Base-by-base conservation (phyloP, 2,888 invertebrate species). In the Agonopterix subpropinquella region DNA sequence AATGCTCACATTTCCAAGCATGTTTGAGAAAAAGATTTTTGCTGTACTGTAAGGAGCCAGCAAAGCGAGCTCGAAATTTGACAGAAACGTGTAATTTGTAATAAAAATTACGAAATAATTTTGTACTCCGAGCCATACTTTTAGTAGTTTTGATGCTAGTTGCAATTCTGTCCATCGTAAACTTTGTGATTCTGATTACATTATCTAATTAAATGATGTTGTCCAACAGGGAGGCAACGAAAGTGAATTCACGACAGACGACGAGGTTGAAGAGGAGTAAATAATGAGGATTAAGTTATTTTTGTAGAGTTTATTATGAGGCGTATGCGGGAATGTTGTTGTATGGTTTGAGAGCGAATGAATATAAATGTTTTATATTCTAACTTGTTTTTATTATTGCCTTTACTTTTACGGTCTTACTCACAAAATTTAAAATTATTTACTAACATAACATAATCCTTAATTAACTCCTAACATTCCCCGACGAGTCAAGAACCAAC, bases 211-310 rank as follows among this genome's bases (percentile, higher is more conserved):
- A 36, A 51, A 18, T 10, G 11, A 46, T 53, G 67, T 59, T 65
- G 59, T 71, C 53, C 50, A 11, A 45, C 82, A 89, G 89, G 89
- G 86, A 53, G 89, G 89, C 70, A 90, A 91, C 73, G 90, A 91
- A 65, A 91, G 91, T 74, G 92, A 92, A 71, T 92, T 90, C 64
- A 91, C 92, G 64, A 92, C 92, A 77, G 92, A 92, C 71, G 90
- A 91, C 73, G 91, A 91, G 60, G 91, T 90, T 44, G 91, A 90
- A 60, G 91, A 91, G 59, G 90, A 90, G 61, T 82, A 80, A 49
- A 43, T 41, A 28, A 69, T 61, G 64, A 69, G 65, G 61, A 72
- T 73, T 69, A 84, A 83, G 71, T 86, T 87, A 88, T 87, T 86
- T 86, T 87, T 88, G 82, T 85, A 87, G 80, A 84, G 80, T 83